These are phyloP conservation scores for Manis crassicaudata DNA, from an alignment of 2,797 vertebrate species.

Conservation along the genomic window DNA sequence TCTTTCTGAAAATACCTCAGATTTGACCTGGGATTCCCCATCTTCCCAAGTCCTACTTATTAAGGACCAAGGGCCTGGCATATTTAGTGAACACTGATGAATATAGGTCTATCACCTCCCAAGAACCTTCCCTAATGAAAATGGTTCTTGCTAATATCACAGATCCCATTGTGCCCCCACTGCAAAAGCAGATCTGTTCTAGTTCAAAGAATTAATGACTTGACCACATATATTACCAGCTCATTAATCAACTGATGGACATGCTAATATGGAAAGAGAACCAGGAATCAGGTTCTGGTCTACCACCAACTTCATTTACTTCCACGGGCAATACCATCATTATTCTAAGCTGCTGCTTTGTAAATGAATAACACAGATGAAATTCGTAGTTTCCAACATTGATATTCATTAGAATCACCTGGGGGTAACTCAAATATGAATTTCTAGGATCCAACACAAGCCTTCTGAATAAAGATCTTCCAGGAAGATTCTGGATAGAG, in stretches of 20 bases:
- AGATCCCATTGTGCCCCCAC: not conserved
- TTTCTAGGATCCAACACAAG: not conserved
- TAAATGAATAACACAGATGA: not conserved
- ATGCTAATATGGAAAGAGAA: not conserved
- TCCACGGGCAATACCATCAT: not conserved
- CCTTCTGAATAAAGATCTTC: not conserved
- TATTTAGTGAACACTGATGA: not conserved
- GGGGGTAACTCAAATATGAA: not conserved
- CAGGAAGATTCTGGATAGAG: not conserved
- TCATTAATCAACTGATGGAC: not conserved
- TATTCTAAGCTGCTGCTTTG: not conserved
- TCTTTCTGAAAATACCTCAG: slow-evolving; percentile 50
- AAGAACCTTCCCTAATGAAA: not conserved
- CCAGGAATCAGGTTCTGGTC: not conserved
- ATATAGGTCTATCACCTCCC: not conserved
- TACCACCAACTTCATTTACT: not conserved
- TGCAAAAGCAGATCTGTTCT: not conserved
- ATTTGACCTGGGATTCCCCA: slow-evolving; percentile 12
- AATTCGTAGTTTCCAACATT: not conserved
- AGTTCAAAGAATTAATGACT: not conserved
- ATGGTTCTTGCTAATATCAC: not conserved
- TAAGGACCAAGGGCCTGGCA: not conserved
- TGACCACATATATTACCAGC: not conserved
- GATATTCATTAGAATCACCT: not conserved
- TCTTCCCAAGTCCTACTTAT: slow-evolving; percentile 33